A percentile compares a stretch with the other conserved stretches of the same genome.
Conservation (phyloP, 1,140 invertebrate species). For the Heliothis virescens region DNA sequence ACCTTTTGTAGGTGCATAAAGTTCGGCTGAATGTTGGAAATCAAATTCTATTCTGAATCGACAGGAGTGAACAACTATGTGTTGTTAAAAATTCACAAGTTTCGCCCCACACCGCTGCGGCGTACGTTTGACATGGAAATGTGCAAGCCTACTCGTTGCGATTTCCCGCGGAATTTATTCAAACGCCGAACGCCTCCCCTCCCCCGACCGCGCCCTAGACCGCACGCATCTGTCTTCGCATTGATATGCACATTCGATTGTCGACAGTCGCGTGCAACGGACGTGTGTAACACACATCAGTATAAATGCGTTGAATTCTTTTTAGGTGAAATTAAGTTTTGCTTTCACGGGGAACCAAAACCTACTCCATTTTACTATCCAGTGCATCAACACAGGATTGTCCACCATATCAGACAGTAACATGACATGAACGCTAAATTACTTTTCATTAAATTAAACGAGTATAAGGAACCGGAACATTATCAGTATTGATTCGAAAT, state of each 20-base stretch:
- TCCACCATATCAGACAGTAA: neutral
- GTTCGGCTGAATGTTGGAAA: constrained; percentile 37
- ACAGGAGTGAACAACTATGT: constrained; percentile 54
- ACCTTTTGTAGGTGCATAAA: constrained; percentile 28
- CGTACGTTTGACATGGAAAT: constrained; percentile 78
- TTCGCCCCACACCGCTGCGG: constrained; percentile 49
- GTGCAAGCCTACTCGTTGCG: constrained; percentile 62
- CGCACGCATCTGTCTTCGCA: constrained; percentile 57
- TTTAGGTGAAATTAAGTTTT: constrained; percentile 34
- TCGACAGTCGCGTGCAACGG: constrained; percentile 51
- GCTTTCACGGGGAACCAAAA: constrained; percentile 13
- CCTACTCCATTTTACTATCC: constrained; percentile 20
- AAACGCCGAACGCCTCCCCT: constrained; percentile 52
- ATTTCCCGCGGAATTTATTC: constrained; percentile 70
- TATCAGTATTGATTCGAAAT: constrained; percentile 15
- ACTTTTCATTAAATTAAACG: constrained; percentile 12
- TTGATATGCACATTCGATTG: constrained; percentile 73
- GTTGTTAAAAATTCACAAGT: constrained; percentile 73
- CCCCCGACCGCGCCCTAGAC: constrained; percentile 41
- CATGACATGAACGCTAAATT: neutral
- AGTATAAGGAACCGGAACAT: neutral
- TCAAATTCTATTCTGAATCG: constrained; percentile 44
- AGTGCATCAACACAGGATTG: constrained; percentile 17
- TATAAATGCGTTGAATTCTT: constrained; percentile 17
- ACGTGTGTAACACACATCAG: constrained; percentile 47